Conservation (phyloP, 1,140 invertebrate genomes). For the Euwallacea fornicatus region DNA sequence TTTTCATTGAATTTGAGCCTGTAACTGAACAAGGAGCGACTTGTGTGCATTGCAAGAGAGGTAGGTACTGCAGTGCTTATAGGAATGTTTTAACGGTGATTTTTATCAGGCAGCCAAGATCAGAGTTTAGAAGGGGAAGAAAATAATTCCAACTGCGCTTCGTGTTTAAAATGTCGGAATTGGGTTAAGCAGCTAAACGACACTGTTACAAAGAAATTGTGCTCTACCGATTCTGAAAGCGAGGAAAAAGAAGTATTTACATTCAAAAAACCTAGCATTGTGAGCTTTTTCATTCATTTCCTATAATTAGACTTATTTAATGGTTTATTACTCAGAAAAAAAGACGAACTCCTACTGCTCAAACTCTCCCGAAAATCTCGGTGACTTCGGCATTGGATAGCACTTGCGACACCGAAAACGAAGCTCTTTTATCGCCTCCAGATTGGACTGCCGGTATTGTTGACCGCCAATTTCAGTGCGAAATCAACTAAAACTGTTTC, state of each 20-base stretch:
- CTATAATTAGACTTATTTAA: not conserved
- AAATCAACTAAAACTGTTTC: conserved; percentile 40
- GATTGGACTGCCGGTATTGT: conserved; percentile 39
- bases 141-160: conserved; percentile 33
- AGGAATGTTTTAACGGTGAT: not conserved
- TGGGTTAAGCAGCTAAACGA: conserved; percentile 50
- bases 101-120: conserved; percentile 31
- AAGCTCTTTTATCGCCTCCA: conserved; percentile 51
- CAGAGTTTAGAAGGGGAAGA: conserved; percentile 18
- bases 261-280: conserved; percentile 31
- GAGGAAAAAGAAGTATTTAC: conserved; percentile 37
- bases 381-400: conserved; percentile 35
- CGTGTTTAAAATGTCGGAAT: conserved; percentile 48
- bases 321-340: conserved; percentile 17
- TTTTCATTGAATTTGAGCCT: not conserved
- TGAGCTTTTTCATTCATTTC: conserved; percentile 14
- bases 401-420: conserved; percentile 45
- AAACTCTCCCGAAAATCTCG: conserved; percentile 29
- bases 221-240: conserved; percentile 42
- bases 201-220: conserved; percentile 30
- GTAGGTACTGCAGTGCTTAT: not conserved
- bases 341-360: conserved; percentile 19
- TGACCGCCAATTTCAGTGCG: not conserved
- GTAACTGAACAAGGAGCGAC: conserved; percentile 10
- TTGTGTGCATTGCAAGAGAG: conserved; percentile 33